Evolutionary conservation across 92 coral and sea anemone genomes (phyloP), one percentile per base, ranked within the genome.

Genomic region (Galaxea fascicularis): DNA sequence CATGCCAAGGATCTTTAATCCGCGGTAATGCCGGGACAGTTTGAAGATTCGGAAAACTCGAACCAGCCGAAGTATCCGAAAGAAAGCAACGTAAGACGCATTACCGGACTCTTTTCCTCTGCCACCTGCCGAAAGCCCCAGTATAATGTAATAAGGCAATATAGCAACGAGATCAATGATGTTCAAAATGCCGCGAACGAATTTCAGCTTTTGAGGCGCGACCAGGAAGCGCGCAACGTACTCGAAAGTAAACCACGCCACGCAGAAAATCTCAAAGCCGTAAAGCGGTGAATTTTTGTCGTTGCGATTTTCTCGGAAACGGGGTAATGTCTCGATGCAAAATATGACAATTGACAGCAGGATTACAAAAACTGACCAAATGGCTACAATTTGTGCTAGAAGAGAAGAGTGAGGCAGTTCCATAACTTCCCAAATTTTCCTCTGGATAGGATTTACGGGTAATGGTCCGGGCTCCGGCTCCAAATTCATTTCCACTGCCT

Each of bases 11-110:
- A 94, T 94, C 77, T 94, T 94, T 69, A 94, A 89, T 30, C 98
- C 98, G 16, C 98, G 85, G 79, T 94, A 92, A 71, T 94, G 98
- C 46, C 98, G 91, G 26, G 98, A 94, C 8, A 94, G 92, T 17
- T 94, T 94, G 86, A 94, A 94, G 51, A 94, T 94, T 64, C 98
- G 95, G 71, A 94, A 92, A 39, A 94, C 98, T 21, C 98, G 95
- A 73, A 94, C 90, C 14, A 94, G 82, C 2, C 98, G 93, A 7
- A 94, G 89, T 41, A 94, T 94, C 10, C 94, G 88, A 25, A 94
- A 89, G 46, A 94, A 94, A 18, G 98, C 95, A 41, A 92, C 78
- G 16, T 79, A 71, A 0, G 95, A 80, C 26, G 93, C 67, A 86
- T 88, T 68, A 13, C 87, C 80, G 2, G 89, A 75, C 12, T 85